phyloP scores from a whole-genome alignment of 2,797 vertebrate species.

The Hippopotamyrus pictus region DNA sequence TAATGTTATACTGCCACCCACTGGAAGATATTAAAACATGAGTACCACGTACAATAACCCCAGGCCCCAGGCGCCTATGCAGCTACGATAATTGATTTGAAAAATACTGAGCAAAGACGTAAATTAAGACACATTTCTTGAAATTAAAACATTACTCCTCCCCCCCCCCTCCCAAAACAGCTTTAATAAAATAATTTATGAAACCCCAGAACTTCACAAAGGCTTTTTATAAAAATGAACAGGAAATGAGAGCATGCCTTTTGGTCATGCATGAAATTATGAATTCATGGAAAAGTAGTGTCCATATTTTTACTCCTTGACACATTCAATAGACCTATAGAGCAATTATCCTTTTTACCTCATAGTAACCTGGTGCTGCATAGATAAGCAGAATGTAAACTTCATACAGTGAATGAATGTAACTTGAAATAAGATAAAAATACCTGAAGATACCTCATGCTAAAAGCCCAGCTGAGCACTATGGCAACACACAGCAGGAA shows the following conservation, averaged over 20 bases:
- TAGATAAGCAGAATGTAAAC: background rate
- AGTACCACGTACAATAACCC: background rate
- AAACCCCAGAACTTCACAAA: background rate
- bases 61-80: background rate
- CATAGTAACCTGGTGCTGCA: background rate
- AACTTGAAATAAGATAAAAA: background rate
- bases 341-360: background rate
- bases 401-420: background rate
- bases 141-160: background rate
- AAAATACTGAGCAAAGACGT: background rate
- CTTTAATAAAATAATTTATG: background rate
- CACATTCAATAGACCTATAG: background rate
- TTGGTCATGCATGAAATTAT: background rate
- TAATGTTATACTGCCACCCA: background rate
- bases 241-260: background rate
- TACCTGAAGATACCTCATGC: background rate
- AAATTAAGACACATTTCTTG: background rate
- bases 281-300: background rate
- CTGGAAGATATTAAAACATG: background rate
- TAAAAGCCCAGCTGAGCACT: background rate
- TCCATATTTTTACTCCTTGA: background rate
- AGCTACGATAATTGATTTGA: background rate
- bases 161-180: background rate
- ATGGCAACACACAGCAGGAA: background rate
- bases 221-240: background rate